Evolutionary conservation across 2,113 vertebrate species (phyloP).

Genomic region (Phylloscopus trochiloides): DNA sequence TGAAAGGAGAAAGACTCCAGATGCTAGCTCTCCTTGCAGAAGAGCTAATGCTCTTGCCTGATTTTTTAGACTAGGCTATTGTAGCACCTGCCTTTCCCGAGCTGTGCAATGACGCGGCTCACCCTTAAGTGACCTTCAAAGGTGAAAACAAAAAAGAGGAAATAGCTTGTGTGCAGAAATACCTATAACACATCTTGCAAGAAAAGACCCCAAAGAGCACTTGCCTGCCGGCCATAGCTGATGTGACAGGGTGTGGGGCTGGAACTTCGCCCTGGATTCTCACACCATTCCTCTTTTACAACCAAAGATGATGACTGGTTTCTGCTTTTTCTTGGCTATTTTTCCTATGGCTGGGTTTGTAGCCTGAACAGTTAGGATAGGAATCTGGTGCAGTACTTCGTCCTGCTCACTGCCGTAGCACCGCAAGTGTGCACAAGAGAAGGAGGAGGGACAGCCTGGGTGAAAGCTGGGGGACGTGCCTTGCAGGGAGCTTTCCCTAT

Average conservation of each 20-base stretch:
- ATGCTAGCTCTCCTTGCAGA: background rate
- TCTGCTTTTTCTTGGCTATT: constrained; percentile 52
- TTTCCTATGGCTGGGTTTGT: constrained; percentile 17
- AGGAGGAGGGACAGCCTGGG: background rate
- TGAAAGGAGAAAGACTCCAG: background rate
- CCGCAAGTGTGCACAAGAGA: background rate
- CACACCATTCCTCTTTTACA: constrained; percentile 65
- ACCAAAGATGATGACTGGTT: constrained; percentile 52
- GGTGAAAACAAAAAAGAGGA: background rate
- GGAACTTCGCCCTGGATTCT: constrained; percentile 21
- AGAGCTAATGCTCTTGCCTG: background rate
- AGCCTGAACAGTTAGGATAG: background rate
- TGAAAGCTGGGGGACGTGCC: background rate
- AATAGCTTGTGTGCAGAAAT: constrained; percentile 36
- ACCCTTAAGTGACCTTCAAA: constrained; percentile 12
- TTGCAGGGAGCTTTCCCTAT: accelerated
- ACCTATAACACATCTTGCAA: background rate
- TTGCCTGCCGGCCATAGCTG: background rate
- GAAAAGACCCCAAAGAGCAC: background rate
- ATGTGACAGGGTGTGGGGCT: background rate
- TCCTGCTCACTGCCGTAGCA: background rate
- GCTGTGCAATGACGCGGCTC: background rate
- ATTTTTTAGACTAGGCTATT: background rate
- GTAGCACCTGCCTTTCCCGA: constrained; percentile 33
- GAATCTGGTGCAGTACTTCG: background rate